Evolutionary conservation across 1,140 invertebrate genomes (phyloP).

Genomic region (Mycetomoellerius zeteki): DNA sequence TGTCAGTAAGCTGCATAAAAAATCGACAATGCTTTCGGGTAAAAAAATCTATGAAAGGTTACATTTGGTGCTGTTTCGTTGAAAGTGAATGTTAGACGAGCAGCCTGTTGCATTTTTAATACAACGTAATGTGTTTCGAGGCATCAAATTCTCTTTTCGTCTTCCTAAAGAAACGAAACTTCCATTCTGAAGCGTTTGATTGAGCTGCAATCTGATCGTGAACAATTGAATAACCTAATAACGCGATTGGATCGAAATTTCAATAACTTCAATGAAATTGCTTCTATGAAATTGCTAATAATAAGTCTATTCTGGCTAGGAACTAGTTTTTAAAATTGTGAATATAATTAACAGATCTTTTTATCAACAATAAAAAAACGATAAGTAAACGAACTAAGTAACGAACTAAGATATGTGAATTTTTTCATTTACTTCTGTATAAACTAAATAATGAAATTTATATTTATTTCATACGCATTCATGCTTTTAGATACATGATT

Average conservation of each 20-base stretch:
- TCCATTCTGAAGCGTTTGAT: constrained; percentile 34
- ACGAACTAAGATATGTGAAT: not conserved
- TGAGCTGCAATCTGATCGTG: constrained; percentile 30
- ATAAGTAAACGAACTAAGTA: not conserved
- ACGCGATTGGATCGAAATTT: constrained; percentile 12
- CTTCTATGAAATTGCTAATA: not conserved
- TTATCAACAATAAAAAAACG: not conserved
- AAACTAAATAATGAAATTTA: not conserved
- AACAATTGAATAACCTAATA: constrained; percentile 14
- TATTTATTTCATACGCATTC: not conserved
- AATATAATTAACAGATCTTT: constrained; percentile 13
- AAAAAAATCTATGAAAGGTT: constrained; percentile 36
- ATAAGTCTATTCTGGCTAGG: not conserved
- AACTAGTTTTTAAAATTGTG: not conserved
- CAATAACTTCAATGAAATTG: not conserved
- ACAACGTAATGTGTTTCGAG: constrained; percentile 33
- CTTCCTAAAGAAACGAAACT: constrained; percentile 1
- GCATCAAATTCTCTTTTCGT: constrained; percentile 32
- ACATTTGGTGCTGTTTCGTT: constrained; percentile 5
- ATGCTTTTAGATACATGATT: not conserved
- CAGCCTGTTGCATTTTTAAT: constrained; percentile 65
- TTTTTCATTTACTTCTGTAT: not conserved
- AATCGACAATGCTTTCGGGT: constrained; percentile 21
- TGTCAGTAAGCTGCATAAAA: constrained; percentile 49
- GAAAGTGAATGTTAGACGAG: constrained; percentile 48